These are phyloP conservation scores for Bubalus kerabau DNA, from an alignment of 2,113 vertebrate genomes.

Conservation along the genomic window DNA sequence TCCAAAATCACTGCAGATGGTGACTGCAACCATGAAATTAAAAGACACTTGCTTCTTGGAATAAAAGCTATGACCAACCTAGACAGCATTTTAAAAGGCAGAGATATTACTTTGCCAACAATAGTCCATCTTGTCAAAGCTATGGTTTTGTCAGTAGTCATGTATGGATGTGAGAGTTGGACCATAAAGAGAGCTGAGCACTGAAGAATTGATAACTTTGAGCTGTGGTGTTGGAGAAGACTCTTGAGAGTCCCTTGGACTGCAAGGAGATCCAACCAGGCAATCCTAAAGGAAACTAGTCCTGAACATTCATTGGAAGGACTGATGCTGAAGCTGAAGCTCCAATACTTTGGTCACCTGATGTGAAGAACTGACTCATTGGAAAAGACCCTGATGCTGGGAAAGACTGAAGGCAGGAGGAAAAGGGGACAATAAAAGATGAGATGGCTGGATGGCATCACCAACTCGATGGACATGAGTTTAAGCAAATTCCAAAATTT, in stretches of 20 bases:
- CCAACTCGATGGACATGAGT: background rate
- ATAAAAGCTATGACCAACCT: background rate
- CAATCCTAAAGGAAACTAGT: background rate
- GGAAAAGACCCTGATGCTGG: background rate
- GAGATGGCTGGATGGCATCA: background rate
- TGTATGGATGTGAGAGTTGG: background rate
- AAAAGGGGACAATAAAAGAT: background rate
- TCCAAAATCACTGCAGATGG: background rate
- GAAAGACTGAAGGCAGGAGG: background rate
- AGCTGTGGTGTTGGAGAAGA: background rate
- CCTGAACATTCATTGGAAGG: background rate
- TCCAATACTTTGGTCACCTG: background rate
- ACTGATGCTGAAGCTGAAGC: background rate
- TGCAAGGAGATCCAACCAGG: background rate
- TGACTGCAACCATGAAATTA: background rate
- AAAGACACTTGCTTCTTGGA: background rate
- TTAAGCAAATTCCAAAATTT: background rate
- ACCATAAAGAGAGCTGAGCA: background rate
- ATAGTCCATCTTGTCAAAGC: background rate
- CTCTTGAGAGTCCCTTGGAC: background rate
- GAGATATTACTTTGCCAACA: background rate
- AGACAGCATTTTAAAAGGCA: background rate
- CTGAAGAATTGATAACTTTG: background rate
- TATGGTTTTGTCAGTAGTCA: background rate
- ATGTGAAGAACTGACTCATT: background rate